Percentiles rank a stretch among this genome's conserved stretches.
Conservation (phyloP, 2,888 invertebrate genomes). For the Amorpha juglandis region DNA sequence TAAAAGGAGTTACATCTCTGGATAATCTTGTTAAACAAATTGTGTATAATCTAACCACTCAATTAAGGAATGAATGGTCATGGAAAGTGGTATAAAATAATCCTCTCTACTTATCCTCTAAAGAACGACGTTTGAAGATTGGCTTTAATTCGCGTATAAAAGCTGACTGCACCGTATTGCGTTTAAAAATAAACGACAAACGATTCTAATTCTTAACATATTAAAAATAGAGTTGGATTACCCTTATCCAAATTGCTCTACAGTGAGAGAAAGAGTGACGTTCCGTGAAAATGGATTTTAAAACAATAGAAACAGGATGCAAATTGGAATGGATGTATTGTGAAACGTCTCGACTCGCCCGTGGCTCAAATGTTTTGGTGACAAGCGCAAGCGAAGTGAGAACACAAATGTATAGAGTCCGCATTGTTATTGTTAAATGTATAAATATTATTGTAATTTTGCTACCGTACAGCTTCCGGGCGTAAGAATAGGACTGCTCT, state of each 20-base stretch:
- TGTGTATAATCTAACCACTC: background rate
- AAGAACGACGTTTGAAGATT: slow-evolving; percentile 5
- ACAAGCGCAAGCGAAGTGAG: slow-evolving; percentile 72
- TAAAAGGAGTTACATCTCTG: no score
- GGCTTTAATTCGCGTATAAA: slow-evolving; percentile 20
- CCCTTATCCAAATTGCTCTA: background rate
- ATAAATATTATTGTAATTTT: background rate
- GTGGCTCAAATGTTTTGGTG: slow-evolving; percentile 82
- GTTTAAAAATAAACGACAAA: slow-evolving; percentile 20
- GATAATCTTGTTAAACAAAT: no score
- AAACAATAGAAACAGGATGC: slow-evolving; percentile 34
- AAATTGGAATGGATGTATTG: slow-evolving; percentile 36
- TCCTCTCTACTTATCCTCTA: slow-evolving; percentile 10
- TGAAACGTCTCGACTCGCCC: slow-evolving; percentile 30
- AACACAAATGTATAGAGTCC: slow-evolving; percentile 53
- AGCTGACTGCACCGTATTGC: slow-evolving; percentile 9
- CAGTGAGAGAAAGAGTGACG: background rate
- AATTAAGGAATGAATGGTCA: background rate
- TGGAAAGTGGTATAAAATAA: slow-evolving; percentile 8
- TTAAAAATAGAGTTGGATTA: slow-evolving; percentile 11
- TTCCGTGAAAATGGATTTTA: slow-evolving; percentile 18
- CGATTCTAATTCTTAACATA: background rate
- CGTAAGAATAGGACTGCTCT: background rate
- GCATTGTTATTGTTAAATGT: slow-evolving; percentile 26
- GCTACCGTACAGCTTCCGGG: slow-evolving; percentile 12